Evolutionary conservation across 2,797 vertebrate species (phyloP), one percentile per base, ranked within the genome.

Genomic region (Poecilia picta): DNA sequence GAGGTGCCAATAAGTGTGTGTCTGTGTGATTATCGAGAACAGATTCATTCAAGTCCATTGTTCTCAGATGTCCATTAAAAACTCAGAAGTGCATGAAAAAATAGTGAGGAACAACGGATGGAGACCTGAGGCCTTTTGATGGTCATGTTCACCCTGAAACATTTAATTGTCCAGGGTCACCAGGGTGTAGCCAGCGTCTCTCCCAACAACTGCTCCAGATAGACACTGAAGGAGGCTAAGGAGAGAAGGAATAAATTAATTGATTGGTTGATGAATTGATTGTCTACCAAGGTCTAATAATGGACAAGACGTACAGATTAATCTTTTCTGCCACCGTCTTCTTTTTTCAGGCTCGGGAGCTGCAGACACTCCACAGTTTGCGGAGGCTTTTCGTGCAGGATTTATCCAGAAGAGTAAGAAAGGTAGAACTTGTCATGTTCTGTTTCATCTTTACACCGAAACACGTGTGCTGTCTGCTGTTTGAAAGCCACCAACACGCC

Each of bases 331-430:
- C n/a, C 31, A 4, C 16, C 23, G 36, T 79, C 13, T 25, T 16
- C 0, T 25, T 62, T 28, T 36, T 53, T n/a, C 84, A 99, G 98
- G 97, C 97, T 72, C 97, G 98, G 94, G 98, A 99, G 91, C 97
- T 99, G 85, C 98, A 99, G 95, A 99, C 97, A 23, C 95, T 99
- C 47, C 98, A 99, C 89, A 99, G 97, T 88, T 96, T 99, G 81
- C 95, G 98, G 84, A 98, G 98, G 83, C 95, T 99, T 4, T 99
- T 99, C 92, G 97, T 99, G 91, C 97, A 98, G 76, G 98, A 99
- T 95, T 91, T 99, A 88, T 96, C 97, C 49, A 97, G 96, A 47
- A 95, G 97, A 92, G 95, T 99, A 83, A 98, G 97, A 94, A 99
- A 99, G 97, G 98, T 99, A 75, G 39, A 51, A 45, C 15, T 73